Evolutionary conservation across 2,113 vertebrate species (phyloP), one percentile per base, ranked within the genome.

Genomic region (Microtus pennsylvanicus): DNA sequence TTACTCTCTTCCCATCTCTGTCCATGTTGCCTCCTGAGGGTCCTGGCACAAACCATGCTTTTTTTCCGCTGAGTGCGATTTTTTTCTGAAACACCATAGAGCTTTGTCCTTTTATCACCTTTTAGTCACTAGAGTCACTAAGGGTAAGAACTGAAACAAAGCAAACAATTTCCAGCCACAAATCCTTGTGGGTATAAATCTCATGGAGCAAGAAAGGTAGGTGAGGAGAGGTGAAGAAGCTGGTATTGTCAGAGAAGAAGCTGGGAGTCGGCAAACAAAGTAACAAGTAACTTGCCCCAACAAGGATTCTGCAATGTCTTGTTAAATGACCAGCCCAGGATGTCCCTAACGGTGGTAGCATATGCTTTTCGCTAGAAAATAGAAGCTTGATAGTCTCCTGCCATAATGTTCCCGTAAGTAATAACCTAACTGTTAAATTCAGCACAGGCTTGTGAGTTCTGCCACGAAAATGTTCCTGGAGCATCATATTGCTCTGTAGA

Each of bases 171-270:
- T 96, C 80, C 9, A 89, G 14, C 10, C 75, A 88, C 76, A 96
- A 55, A 92, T 93, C 5, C 45, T 86, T 45, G 72, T 21, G 55
- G 55, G 77, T 38, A 12, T 78, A 95, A 95, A 83, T 42, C 74
- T 67, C 50, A 63, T 17, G 63, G 33, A 2, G 3, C 50, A 28
- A 63, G 78, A 72, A 86, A 91, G 61, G 63, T 30, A 65, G n/a
- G 50, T 33, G 19, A 47, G 86, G 12, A 80, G 33, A 65, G 63
- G 77, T 61, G 22, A 63, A 65, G 21, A 93, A 69, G 22, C 87
- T 3, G 24, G 33, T 7, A 17, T 65, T 77, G 67, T 82, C 50
- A 63, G 77, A 65, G 22, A 69, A 65, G 21, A 93, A 74, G 22
- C 87, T 3, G 24, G 33, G 45, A 80, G n/a, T 33, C 47, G 1